These are phyloP conservation scores for Drosophila funebris DNA, from an alignment of 1,140 invertebrate species.

Conservation along the genomic window DNA sequence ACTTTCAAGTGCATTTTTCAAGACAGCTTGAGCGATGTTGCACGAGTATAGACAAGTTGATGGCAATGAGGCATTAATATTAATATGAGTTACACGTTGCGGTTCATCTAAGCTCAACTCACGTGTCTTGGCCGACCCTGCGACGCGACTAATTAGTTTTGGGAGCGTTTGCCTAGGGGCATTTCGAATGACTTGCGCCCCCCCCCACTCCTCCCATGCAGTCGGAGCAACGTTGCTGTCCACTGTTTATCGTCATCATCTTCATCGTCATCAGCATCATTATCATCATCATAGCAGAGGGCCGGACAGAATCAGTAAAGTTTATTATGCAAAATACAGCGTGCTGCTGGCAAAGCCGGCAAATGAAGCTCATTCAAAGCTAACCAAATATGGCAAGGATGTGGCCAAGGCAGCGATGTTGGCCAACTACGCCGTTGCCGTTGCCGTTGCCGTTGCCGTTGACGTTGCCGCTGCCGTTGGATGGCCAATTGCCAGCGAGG, in stretches of 20 bases:
- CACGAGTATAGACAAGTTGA: conserved; percentile 36
- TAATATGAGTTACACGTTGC: conserved; percentile 55
- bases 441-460: neutral
- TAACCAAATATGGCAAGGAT: conserved; percentile 63
- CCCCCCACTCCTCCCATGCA: neutral
- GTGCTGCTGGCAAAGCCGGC: conserved; percentile 48
- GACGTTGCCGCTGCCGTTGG: conserved; percentile 24
- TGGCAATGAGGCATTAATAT: conserved; percentile 73
- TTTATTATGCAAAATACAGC: conserved; percentile 79
- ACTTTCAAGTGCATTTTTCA: conserved; percentile 40
- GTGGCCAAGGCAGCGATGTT: conserved; percentile 67
- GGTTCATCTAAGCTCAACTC: conserved; percentile 31
- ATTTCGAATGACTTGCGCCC: conserved; percentile 13
- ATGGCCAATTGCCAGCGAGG: conserved; percentile 78
- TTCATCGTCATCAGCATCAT: neutral
- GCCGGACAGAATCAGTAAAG: conserved; percentile 40
- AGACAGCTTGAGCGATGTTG: conserved; percentile 4
- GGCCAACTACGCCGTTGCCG: conserved; percentile 6
- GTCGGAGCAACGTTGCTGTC: neutral
- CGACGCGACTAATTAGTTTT: conserved; percentile 75
- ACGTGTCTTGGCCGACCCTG: conserved; percentile 58
- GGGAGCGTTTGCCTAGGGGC: conserved; percentile 52
- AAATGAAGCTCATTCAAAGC: conserved; percentile 78
- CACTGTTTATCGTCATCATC: conserved; percentile 8
- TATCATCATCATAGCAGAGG: neutral